Evolutionary conservation across 2,888 invertebrate species (phyloP).

Genomic region (Deroplatys truncata): DNA sequence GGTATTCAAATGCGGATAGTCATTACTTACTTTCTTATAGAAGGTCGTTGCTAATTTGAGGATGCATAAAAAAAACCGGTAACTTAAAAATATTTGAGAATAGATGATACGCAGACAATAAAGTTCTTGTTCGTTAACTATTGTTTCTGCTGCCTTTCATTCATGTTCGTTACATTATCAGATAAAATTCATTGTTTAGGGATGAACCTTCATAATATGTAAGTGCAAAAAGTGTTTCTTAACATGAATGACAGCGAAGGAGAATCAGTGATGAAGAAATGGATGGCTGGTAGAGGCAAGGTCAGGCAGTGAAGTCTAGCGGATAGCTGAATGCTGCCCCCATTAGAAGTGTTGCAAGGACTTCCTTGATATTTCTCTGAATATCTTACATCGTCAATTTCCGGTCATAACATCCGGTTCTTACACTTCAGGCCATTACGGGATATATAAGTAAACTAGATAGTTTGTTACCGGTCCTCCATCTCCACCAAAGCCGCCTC

Average conservation of each 20-base stretch:
- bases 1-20: no score
- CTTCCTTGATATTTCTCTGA: not conserved
- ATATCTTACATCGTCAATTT: not conserved
- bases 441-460: not conserved
- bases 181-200: not conserved
- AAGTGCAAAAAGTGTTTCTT: not conserved
- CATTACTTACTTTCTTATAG: no score
- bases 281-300: not conserved
- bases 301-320: not conserved
- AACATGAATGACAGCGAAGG: not conserved
- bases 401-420: not conserved
- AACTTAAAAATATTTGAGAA: no score
- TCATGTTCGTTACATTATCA: not conserved
- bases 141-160: not conserved
- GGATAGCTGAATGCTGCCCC: not conserved
- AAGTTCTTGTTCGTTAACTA: not conserved
- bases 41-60: no score
- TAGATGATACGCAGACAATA: not conserved
- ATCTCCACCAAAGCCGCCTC: constrained; percentile 1
- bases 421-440: not conserved
- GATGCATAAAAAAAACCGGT: no score
- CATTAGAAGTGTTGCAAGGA: not conserved
- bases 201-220: not conserved
- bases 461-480: not conserved
- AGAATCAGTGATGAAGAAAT: not conserved